Conservation (phyloP, 92 coral and sea anemone species). For the Palythoa caribaeorum region DNA sequence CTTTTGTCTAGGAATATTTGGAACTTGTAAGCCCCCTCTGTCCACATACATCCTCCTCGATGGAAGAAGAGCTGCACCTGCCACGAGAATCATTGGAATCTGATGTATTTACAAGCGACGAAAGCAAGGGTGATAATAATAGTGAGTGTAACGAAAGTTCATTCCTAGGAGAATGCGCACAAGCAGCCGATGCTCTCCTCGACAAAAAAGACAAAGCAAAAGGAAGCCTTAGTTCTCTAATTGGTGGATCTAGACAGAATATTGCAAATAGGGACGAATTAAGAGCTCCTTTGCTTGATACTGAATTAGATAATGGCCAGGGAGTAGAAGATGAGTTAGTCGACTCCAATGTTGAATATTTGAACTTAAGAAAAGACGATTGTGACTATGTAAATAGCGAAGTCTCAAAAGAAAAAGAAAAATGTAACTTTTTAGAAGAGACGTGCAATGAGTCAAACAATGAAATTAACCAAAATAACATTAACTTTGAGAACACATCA, state of each 20-base stretch:
- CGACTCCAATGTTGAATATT: constrained; percentile 11
- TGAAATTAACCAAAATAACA: background rate
- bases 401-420: background rate
- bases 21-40: constrained; percentile 92
- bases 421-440: background rate
- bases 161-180: constrained; percentile 40
- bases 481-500: background rate
- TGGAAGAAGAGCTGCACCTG: constrained; percentile 52
- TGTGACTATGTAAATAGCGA: background rate
- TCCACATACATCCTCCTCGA: constrained; percentile 85
- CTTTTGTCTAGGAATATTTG: constrained; percentile 83
- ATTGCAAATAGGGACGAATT: constrained; percentile 5
- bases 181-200: background rate
- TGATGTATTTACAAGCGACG: constrained; percentile 69
- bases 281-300: constrained; percentile 25
- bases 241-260: constrained; percentile 28
- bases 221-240: constrained; percentile 29
- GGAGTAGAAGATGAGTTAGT: background rate
- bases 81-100: constrained; percentile 66
- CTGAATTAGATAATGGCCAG: constrained; percentile 16
- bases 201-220: background rate
- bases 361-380: constrained; percentile 18
- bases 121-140: constrained; percentile 69
- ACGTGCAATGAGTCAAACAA: background rate
- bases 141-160: constrained; percentile 65